Percentiles rank a stretch among this genome's conserved stretches.
phyloP scores from a whole-genome alignment of 2,888 invertebrate genomes.

The Axea sp. region DNA sequence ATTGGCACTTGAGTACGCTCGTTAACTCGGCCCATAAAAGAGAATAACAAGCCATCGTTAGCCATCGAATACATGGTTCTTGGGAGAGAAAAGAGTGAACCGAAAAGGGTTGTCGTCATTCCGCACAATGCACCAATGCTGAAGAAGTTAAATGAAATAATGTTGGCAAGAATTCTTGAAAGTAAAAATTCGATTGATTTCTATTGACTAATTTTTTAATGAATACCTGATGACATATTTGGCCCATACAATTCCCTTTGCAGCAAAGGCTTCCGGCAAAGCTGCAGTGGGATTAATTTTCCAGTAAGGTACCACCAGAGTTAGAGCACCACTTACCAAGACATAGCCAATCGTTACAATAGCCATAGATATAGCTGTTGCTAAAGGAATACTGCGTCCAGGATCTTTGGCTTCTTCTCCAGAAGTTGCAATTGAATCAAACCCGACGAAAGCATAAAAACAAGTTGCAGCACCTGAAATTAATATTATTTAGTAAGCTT shows the following conservation, averaged over 20 bases:
- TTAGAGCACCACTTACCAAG: constrained; percentile 89
- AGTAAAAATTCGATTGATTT: too few relatives aligned
- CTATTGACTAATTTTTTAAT: too few relatives aligned
- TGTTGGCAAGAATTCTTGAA: too few relatives aligned
- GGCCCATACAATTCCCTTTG: constrained; percentile 89
- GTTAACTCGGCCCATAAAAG: constrained; percentile 88
- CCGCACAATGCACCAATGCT: constrained; percentile 92
- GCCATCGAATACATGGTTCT: constrained; percentile 95
- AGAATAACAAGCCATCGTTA: constrained; percentile 91
- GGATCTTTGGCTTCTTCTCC: constrained; percentile 93
- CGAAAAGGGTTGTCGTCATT: constrained; percentile 94
- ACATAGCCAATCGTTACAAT: constrained; percentile 90
- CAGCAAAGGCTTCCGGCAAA: constrained; percentile 89
- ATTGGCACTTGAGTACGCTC: constrained; percentile 90
- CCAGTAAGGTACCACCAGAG: constrained; percentile 89
- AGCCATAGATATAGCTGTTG: constrained; percentile 89
- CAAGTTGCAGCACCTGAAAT: constrained; percentile 88
- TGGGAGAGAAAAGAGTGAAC: constrained; percentile 91
- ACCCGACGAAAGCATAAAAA: constrained; percentile 95
- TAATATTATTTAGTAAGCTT: background rate
- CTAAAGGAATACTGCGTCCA: constrained; percentile 88
- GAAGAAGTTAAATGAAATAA: too few relatives aligned
- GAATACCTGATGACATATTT: constrained; percentile 83
- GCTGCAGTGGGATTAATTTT: constrained; percentile 88
- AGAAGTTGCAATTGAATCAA: constrained; percentile 94